These are phyloP conservation scores for Blastomussa wellsi DNA, from an alignment of 92 coral and sea anemone species.

Conservation along the genomic window DNA sequence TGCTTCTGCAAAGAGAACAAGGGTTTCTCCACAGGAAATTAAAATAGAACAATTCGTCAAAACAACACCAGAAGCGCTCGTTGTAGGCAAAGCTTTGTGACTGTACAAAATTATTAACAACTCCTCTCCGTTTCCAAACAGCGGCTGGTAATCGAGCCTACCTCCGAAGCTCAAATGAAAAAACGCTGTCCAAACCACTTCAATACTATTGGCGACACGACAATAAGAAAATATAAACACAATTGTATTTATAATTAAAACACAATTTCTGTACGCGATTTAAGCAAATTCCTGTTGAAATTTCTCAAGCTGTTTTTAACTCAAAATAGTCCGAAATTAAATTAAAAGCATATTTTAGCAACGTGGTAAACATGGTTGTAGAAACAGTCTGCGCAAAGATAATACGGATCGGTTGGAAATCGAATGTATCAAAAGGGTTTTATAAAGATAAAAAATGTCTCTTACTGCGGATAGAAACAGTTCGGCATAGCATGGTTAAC, in stretches of 20 bases:
- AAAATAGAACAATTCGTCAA: neutral
- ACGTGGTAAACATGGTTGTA: neutral
- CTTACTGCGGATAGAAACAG: neutral
- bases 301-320: constrained; percentile 1
- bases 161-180: neutral
- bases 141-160: too few relatives aligned
- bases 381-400: neutral
- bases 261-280: neutral
- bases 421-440: neutral
- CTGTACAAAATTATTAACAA: neutral
- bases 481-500: neutral
- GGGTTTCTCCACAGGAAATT: neutral
- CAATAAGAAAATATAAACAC: neutral
- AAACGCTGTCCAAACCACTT: neutral
- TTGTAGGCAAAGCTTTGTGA: neutral
- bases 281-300: neutral
- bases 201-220: neutral
- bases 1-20: neutral
- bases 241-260: neutral
- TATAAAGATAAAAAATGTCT: neutral
- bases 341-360: neutral
- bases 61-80: neutral
- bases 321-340: constrained; percentile 3
- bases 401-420: neutral
- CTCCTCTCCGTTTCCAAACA: too few relatives aligned